Conservation (phyloP, 1,140 invertebrate species). For the Drosophila varians region DNA sequence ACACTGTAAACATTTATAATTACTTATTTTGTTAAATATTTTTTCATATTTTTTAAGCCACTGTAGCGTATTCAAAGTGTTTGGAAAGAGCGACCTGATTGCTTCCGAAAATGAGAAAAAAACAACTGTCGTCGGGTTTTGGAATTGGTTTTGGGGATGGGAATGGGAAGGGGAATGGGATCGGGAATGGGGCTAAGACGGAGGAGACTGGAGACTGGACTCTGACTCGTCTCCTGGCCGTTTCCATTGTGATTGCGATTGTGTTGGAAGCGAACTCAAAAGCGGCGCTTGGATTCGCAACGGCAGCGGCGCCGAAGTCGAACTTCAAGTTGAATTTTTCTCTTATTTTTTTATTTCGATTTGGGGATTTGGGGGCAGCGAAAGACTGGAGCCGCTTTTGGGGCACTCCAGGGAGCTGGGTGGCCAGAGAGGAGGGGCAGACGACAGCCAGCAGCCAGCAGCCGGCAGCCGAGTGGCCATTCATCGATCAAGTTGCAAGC, state of each 20-base stretch:
- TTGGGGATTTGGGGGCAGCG: neutral
- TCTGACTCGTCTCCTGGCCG: slow-evolving; percentile 25
- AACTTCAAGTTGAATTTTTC: slow-evolving; percentile 16
- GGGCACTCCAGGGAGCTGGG: neutral
- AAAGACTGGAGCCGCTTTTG: neutral
- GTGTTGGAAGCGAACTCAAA: slow-evolving; percentile 72
- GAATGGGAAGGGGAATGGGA: neutral
- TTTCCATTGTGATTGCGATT: slow-evolving; percentile 52
- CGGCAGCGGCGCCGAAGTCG: slow-evolving; percentile 63
- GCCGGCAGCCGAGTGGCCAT: slow-evolving; percentile 58
- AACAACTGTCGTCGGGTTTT: slow-evolving; percentile 18
- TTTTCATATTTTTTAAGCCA: too few relatives aligned
- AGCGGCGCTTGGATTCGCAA: slow-evolving; percentile 79
- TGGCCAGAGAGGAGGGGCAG: neutral
- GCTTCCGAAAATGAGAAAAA: slow-evolving; percentile 31
- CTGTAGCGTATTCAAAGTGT: slow-evolving; percentile 9
- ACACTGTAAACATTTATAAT: too few relatives aligned
- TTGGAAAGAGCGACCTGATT: neutral
- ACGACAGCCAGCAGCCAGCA: neutral
- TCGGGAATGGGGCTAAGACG: slow-evolving; percentile 9
- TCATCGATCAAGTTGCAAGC: slow-evolving; percentile 81
- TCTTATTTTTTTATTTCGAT: neutral
- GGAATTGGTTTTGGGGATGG: neutral
- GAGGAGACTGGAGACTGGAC: slow-evolving; percentile 4
- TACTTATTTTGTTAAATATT: too few relatives aligned